Evolutionary conservation across 2,797 vertebrate genomes (phyloP).

Genomic region (Dipus sagitta): DNA sequence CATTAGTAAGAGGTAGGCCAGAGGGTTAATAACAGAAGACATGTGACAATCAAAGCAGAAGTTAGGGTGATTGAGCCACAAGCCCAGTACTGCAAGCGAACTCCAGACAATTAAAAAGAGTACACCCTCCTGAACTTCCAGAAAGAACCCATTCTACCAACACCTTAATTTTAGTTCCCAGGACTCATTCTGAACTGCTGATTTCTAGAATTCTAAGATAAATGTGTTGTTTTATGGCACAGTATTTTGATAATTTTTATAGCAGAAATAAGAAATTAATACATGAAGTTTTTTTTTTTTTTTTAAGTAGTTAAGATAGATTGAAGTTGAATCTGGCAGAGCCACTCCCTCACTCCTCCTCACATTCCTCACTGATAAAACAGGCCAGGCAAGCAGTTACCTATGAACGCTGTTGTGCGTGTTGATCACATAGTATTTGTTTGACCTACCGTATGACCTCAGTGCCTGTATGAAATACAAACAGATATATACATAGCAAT

Average conservation of each 20-base stretch:
- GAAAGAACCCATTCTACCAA: background rate
- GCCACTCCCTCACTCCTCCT: background rate
- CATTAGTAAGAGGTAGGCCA: background rate
- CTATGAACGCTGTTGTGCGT: background rate
- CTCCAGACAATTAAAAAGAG: background rate
- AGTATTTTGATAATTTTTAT: background rate
- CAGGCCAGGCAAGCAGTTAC: background rate
- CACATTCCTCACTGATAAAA: background rate
- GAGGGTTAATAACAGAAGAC: background rate
- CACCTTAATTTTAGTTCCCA: background rate
- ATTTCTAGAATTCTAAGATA: background rate
- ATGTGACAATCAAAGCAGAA: background rate
- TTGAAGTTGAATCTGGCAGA: background rate
- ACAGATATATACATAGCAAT: background rate
- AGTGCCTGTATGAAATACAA: background rate
- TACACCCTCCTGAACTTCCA: background rate
- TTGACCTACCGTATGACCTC: background rate
- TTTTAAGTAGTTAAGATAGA: background rate
- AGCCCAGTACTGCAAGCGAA: background rate
- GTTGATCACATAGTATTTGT: conserved; percentile 14
- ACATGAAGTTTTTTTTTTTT: background rate
- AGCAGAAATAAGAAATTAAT: background rate
- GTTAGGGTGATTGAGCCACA: background rate
- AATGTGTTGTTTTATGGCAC: background rate
- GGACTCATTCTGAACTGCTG: background rate